phyloP scores from a whole-genome alignment of 2,797 vertebrate species.

The Fratercula arctica region DNA sequence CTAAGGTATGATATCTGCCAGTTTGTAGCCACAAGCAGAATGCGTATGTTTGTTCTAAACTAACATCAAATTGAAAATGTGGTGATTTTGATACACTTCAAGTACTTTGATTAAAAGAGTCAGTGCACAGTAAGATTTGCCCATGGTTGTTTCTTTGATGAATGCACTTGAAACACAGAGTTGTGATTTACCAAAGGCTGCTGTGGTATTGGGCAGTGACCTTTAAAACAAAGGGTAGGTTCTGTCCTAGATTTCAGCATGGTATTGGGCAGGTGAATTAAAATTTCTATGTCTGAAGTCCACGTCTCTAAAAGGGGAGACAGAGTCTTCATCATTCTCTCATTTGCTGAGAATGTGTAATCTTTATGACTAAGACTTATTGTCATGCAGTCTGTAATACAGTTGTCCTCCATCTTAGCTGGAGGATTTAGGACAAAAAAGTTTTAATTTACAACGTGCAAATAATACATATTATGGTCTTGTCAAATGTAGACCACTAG shows the following conservation, averaged over 20 bases:
- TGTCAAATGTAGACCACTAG: not conserved
- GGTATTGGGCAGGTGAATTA: not conserved
- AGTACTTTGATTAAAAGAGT: not conserved
- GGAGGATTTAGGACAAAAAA: not conserved
- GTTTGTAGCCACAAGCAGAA: not conserved
- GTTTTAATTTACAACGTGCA: not conserved
- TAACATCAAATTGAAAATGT: not conserved
- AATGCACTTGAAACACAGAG: not conserved
- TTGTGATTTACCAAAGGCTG: not conserved
- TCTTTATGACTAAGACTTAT: not conserved
- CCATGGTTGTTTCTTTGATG: not conserved
- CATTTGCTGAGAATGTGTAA: not conserved
- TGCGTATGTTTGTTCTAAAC: not conserved
- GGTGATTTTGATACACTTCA: not conserved
- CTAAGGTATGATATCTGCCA: not conserved
- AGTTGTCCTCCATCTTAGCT: not conserved
- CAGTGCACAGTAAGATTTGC: not conserved
- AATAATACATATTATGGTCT: not conserved
- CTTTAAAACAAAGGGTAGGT: not conserved
- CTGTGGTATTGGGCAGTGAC: not conserved
- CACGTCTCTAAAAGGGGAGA: not conserved
- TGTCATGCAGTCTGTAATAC: not conserved
- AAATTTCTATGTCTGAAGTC: not conserved
- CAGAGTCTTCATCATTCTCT: not conserved
- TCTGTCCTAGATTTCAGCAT: not conserved